Percentiles rank a stretch among this genome's conserved stretches.
Evolutionary conservation across 2,797 vertebrate species (phyloP).

Genomic region (Percopsis omiscomaycus): DNA sequence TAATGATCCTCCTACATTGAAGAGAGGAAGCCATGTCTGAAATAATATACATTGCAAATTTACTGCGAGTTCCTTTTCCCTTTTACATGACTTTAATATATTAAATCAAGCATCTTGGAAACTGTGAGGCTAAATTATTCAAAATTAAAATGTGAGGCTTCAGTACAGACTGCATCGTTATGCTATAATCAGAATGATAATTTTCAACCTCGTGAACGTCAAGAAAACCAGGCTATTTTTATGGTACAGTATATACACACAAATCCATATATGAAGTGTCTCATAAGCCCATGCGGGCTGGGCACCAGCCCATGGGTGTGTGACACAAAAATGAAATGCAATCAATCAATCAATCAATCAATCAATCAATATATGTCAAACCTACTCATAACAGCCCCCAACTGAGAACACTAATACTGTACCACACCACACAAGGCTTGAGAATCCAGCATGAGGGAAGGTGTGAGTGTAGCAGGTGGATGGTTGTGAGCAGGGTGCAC

Average conservation of each 20-base stretch:
- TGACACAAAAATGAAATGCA: too few relatives aligned
- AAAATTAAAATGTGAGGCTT: neutral
- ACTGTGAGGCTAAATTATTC: slow-evolving; percentile 4
- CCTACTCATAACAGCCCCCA: too few relatives aligned
- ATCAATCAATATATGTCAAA: too few relatives aligned
- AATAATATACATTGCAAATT: too few relatives aligned
- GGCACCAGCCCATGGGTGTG: too few relatives aligned
- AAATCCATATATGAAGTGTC: too few relatives aligned
- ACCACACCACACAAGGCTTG: slow-evolving; percentile 17
- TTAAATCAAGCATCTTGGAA: neutral
- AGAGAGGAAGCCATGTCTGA: neutral
- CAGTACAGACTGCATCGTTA: slow-evolving; percentile 1
- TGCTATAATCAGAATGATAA: neutral
- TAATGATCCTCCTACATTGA: neutral
- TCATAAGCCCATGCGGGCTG: too few relatives aligned
- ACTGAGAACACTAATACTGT: too few relatives aligned
- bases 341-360: too few relatives aligned
- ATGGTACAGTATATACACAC: neutral
- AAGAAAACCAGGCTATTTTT: neutral
- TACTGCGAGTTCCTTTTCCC: too few relatives aligned
- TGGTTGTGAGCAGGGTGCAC: neutral
- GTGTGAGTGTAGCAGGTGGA: slow-evolving; percentile 1
- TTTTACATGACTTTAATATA: too few relatives aligned
- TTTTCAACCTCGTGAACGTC: neutral
- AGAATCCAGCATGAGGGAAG: slow-evolving; percentile 4